phyloP scores from a whole-genome alignment of 2,888 invertebrate genomes.

The Orthosia gracilis region DNA sequence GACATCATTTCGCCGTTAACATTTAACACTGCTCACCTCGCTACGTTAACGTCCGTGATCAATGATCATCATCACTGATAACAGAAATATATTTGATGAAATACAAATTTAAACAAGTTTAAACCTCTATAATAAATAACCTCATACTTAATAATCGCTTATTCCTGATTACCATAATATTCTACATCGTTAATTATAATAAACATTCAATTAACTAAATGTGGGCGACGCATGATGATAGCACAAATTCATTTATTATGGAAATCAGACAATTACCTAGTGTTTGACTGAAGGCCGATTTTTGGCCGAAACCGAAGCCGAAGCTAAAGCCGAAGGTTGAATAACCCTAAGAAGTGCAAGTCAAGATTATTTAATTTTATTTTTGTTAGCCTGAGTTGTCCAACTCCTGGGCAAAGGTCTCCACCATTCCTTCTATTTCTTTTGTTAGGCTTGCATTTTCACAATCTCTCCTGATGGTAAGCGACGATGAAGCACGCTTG shows the following conservation, averaged over 20 bases:
- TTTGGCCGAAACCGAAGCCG: too few species aligned
- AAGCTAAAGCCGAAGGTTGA: too few species aligned
- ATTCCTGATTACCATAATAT: slow-evolving; percentile 49
- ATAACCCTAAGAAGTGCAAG: too few species aligned
- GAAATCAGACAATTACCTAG: slow-evolving; percentile 24
- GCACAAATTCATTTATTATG: slow-evolving; percentile 39
- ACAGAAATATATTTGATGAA: slow-evolving; percentile 10
- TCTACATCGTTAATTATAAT: slow-evolving; percentile 53
- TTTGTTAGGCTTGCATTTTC: too few species aligned
- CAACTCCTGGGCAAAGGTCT: too few species aligned
- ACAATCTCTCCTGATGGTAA: too few species aligned
- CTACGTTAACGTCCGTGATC: not conserved
- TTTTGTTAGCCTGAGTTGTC: too few species aligned
- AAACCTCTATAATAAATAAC: too few species aligned
- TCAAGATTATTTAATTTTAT: too few species aligned
- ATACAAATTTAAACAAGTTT: slow-evolving; percentile 13
- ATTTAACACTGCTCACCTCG: not conserved
- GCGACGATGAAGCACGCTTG: too few species aligned
- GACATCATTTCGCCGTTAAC: not conserved
- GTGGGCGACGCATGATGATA: slow-evolving; percentile 4
- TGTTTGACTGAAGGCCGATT: too few species aligned
- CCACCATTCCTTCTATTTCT: too few species aligned
- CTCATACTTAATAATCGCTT: slow-evolving; percentile 48
- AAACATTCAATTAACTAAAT: slow-evolving; percentile 47
- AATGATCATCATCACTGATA: slow-evolving; percentile 18